phyloP scores from a whole-genome alignment of 2,888 invertebrate species.

The Chymomyza amoena region DNA sequence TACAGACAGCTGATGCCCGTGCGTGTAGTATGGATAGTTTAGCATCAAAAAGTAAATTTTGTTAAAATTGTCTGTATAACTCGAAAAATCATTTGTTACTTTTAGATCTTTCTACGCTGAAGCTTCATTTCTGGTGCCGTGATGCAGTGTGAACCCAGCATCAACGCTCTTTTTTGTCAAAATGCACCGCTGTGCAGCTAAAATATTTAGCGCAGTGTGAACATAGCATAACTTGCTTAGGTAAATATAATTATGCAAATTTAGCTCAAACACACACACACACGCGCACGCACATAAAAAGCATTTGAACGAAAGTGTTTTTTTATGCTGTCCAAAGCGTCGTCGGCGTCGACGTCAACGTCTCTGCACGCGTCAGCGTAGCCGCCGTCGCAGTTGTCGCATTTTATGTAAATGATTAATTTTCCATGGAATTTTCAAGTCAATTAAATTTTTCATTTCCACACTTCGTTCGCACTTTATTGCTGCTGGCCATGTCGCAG shows the following conservation, averaged over 20 bases:
- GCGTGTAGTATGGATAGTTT: no score
- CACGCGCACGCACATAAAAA: not conserved
- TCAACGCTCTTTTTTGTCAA: no score
- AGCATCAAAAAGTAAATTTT: no score
- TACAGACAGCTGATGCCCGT: no score
- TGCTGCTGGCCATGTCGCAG: not conserved
- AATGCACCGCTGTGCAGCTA: no score
- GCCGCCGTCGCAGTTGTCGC: not conserved
- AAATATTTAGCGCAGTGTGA: no score
- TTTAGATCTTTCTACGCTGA: no score
- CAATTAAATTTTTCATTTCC: constrained; percentile 65
- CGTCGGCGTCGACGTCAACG: not conserved
- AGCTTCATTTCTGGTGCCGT: no score
- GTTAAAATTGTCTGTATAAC: no score
- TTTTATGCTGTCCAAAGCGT: not conserved
- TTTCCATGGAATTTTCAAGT: constrained; percentile 73
- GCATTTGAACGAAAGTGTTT: constrained; percentile 16
- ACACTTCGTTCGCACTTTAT: constrained; percentile 20
- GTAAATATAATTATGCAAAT: not conserved
- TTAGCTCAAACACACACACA: not conserved
- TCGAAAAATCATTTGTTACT: no score
- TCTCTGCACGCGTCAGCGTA: not conserved
- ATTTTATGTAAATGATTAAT: constrained; percentile 73
- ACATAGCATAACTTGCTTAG: not conserved
- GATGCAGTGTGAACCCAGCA: no score